Evolutionary conservation across 2,888 invertebrate genomes (phyloP), one percentile per base, ranked within the genome.

Genomic region (Micropterix aruncella): DNA sequence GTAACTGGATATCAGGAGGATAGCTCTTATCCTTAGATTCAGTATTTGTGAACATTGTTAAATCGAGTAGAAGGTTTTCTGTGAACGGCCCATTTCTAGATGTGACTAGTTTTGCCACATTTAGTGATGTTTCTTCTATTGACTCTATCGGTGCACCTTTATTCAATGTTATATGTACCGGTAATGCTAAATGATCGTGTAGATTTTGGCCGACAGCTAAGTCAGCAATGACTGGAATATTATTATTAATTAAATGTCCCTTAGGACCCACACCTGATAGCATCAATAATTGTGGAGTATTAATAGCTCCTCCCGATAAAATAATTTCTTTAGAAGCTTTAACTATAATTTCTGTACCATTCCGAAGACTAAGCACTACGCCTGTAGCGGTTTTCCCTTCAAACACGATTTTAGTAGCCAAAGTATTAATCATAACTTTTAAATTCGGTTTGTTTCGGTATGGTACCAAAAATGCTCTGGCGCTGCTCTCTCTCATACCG

Each of bases 401-500:
- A 46, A 64, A 56, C 15, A 55, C 51, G 40, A 63, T 51, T 48
- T 57, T 48, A 18, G 53, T 54, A 1, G 54, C 65, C 46, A 57
- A 61, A 0, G 65, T 51, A 18, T 63, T 55, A 49, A 67, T 70
- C 38, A 66, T 53, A 12, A 69, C 54, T 44, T 55, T 60, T 18
- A 70, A 56, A 52, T 69, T 69, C 15, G 56, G 52, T 7, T 66
- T 57, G 43, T 61, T 53, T 44, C 53, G 55, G 2, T 60, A 55
- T 18, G 61, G 58, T 46, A 57, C 64, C 3, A 69, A 50, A 47
- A 67, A 75, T 2, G 74, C 71, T 42, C 71, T 74, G 1, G 71
- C 69, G 9, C 74, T 70, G 52, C 74, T 75, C 9, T 75, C 74
- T 51, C 76, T 59, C 47, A 60, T 65, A 1, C 76, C 75, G 12